Percentiles rank a stretch among this genome's conserved stretches.
Evolutionary conservation across 1,140 invertebrate species (phyloP).

Genomic region (Saxidomus purpurata): DNA sequence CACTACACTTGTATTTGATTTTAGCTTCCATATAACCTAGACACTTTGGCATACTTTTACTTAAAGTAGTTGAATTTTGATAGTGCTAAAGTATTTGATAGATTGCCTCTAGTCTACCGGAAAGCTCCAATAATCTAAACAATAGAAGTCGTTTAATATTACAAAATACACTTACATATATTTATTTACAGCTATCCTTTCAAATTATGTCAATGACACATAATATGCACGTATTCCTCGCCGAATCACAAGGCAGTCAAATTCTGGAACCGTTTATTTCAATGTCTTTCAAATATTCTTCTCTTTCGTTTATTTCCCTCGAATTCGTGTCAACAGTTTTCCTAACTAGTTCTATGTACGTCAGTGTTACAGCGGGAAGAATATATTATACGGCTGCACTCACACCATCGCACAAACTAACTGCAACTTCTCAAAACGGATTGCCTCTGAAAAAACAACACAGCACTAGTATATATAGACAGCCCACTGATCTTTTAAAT

Average conservation of each 20-base stretch:
- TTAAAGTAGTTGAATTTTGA: too few relatives aligned
- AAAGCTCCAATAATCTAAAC: too few relatives aligned
- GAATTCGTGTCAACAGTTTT: too few relatives aligned
- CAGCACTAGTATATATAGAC: neutral
- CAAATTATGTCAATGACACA: neutral
- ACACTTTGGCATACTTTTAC: too few relatives aligned
- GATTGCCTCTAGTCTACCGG: too few relatives aligned
- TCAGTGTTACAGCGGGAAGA: neutral
- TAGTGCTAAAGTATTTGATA: too few relatives aligned
- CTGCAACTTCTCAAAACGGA: neutral
- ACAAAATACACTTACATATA: neutral
- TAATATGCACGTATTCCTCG: neutral
- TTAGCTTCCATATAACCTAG: too few relatives aligned
- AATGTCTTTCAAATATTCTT: too few relatives aligned
- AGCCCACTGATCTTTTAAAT: slow-evolving; percentile 15
- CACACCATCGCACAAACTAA: slow-evolving; percentile 35
- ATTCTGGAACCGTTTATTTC: too few relatives aligned
- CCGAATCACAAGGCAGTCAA: neutral
- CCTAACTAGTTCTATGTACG: neutral
- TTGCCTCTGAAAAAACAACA: neutral
- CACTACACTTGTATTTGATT: neutral
- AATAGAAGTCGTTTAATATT: too few relatives aligned
- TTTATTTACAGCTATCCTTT: slow-evolving; percentile 12
- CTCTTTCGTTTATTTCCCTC: too few relatives aligned
- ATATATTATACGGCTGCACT: neutral